These are phyloP conservation scores for Drosophila kikkawai DNA, from an alignment of 1,140 invertebrate species.

Conservation along the genomic window DNA sequence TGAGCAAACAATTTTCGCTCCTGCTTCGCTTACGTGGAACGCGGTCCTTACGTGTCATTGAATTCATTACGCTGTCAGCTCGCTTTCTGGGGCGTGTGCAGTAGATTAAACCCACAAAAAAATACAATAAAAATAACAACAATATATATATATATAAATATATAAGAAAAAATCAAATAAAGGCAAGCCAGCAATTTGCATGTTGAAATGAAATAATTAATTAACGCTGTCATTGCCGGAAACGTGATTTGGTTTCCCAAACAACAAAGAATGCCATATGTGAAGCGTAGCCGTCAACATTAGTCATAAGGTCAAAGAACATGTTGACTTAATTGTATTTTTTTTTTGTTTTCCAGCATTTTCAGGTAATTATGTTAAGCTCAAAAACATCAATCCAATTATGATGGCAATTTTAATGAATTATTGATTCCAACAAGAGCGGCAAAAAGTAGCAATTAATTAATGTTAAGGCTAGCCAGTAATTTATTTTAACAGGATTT, in stretches of 20 bases:
- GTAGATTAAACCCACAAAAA: constrained; percentile 30
- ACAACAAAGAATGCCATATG: constrained; percentile 24
- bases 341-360: not conserved
- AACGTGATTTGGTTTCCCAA: constrained; percentile 32
- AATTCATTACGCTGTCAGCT: constrained; percentile 75
- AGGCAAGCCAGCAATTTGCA: constrained; percentile 27
- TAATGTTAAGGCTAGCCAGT: not conserved
- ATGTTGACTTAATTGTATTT: not conserved
- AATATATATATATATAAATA: not conserved
- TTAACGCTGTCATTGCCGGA: constrained; percentile 33
- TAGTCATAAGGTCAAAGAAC: constrained; percentile 17
- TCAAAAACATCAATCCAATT: constrained; percentile 26
- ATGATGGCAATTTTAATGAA: constrained; percentile 23
- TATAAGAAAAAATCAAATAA: not conserved
- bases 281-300: constrained; percentile 5
- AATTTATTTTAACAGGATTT: constrained; percentile 1
- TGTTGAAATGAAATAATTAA: constrained; percentile 72
- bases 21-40: constrained; percentile 24
- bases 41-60: constrained; percentile 70
- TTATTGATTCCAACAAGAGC: constrained; percentile 11
- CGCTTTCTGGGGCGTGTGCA: constrained; percentile 19
- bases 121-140: constrained; percentile 2
- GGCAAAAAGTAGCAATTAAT: constrained; percentile 20
- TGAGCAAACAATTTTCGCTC: constrained; percentile 61
- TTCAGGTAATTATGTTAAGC: constrained; percentile 7